phyloP scores from a whole-genome alignment of 2,113 vertebrate species.

The Eulemur rufifrons region DNA sequence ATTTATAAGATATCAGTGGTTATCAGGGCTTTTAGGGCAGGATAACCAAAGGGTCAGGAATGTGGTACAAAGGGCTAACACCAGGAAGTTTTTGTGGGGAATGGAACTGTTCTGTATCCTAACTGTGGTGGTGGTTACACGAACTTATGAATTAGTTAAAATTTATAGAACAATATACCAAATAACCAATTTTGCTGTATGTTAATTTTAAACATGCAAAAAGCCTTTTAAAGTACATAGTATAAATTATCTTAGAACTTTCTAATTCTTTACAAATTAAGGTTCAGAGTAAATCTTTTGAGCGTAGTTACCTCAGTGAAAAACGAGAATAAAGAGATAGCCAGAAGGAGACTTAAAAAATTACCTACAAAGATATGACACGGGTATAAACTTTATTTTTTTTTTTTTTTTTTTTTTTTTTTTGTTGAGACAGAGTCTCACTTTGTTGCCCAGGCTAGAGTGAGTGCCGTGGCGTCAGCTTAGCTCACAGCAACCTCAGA shows the following conservation, averaged over 20 bases:
- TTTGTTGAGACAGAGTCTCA: too few relatives aligned
- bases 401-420: too few relatives aligned
- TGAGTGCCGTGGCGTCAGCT: too few relatives aligned
- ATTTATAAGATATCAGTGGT: neutral
- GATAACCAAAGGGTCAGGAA: neutral
- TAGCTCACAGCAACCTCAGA: too few relatives aligned
- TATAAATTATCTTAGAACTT: neutral
- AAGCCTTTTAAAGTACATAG: neutral
- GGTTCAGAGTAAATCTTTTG: constrained; percentile 15
- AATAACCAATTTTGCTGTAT: neutral
- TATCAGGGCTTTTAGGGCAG: neutral
- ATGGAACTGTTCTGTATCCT: neutral
- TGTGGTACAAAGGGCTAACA: neutral
- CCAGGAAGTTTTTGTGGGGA: neutral
- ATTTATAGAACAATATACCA: neutral
- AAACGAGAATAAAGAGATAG: neutral
- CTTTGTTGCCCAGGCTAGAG: too few relatives aligned
- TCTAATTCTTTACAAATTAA: constrained; percentile 26
- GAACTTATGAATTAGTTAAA: neutral
- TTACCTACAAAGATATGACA: neutral
- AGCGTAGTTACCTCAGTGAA: neutral
- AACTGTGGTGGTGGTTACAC: neutral
- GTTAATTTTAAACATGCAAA: neutral
- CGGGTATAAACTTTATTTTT: neutral
- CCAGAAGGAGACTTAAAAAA: neutral